Evolutionary conservation across 2,113 vertebrate genomes (phyloP), one percentile per base, ranked within the genome.

Genomic region (Zosterops hypoxanthus): DNA sequence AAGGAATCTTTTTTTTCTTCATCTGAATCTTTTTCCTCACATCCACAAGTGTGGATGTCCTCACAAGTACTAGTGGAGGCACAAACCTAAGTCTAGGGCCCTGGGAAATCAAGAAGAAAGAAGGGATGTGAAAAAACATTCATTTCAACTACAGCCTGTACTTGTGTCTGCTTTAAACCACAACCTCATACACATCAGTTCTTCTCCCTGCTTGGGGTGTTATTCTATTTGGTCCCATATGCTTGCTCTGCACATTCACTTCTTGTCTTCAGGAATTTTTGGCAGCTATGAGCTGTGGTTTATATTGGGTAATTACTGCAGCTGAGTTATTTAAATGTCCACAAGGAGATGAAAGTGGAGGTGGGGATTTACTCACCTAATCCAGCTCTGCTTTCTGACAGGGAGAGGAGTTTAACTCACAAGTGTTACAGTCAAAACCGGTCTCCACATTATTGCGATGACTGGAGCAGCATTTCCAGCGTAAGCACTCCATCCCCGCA

Each of bases 231-330:
- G 1, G 60, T 66, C n/a, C 41, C 19, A 49, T 66, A 44, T 90
- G 69, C 90, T 90, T 94, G 66, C 36, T 88, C 61, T 94, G 80
- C 76, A 92, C 41, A 88, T 96, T 96, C 76, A 57, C 9, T 71
- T 85, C 81, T 72, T 66, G 57, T 94, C 70, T 80, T 83, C 79
- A 94, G 56, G 76, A 95, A 78, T 90, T 83, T 92, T 92, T 96
- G 85, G 85, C 93, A 92, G 26, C 82, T 81, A 29, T 47, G 57
- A 81, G 46, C 29, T 96, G 80, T 57, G 76, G 88, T 94, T 96
- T 92, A 36, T 57, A 64, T 18, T 79, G 53, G 39, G 49, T 75
- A 93, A 96, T 92, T 92, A 78, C 64, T 75, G n/a, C 21, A 82
- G 79, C 6, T 16, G 57, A 95, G 84, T 94, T 90, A 94, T 71